These are phyloP conservation scores for Boleophthalmus pectinirostris DNA, from an alignment of 2,113 vertebrate species.

Conservation along the genomic window DNA sequence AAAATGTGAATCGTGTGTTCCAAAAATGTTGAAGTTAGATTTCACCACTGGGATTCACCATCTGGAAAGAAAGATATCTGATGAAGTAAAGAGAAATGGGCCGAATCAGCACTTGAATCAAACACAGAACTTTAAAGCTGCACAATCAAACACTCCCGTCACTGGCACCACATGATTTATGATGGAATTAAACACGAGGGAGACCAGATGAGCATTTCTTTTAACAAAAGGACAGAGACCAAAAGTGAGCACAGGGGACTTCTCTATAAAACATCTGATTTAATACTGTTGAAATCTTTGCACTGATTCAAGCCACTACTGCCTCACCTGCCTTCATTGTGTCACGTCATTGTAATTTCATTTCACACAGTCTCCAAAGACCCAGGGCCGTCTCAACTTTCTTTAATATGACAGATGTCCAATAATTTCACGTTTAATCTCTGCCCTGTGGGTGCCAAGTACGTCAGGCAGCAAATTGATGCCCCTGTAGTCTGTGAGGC, in stretches of 20 bases:
- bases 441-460: slow-evolving; percentile 53
- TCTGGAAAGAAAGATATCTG: slow-evolving; percentile 20
- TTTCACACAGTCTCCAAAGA: slow-evolving; percentile 52
- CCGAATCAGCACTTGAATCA: slow-evolving; percentile 34
- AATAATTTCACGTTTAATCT: slow-evolving; percentile 72
- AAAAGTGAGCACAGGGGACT: slow-evolving; percentile 9
- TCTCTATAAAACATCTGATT: slow-evolving; percentile 43
- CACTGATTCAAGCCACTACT: slow-evolving; percentile 24
- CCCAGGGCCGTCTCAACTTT: slow-evolving; percentile 66
- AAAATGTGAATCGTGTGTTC: background rate
- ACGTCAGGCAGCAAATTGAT: slow-evolving; percentile 61
- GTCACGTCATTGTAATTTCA: slow-evolving; percentile 63
- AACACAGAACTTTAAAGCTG: slow-evolving; percentile 50
- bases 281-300: slow-evolving; percentile 39
- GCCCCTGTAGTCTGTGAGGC: slow-evolving; percentile 53
- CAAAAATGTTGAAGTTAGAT: background rate
- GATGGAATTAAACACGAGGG: slow-evolving; percentile 52
- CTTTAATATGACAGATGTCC: slow-evolving; percentile 73
- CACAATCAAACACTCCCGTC: slow-evolving; percentile 63
- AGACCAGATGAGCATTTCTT: slow-evolving; percentile 20
- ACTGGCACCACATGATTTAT: slow-evolving; percentile 60
- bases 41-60: slow-evolving; percentile 20
- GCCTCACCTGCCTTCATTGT: slow-evolving; percentile 62
- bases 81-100: slow-evolving; percentile 25
- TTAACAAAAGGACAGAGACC: slow-evolving; percentile 22